phyloP scores from a whole-genome alignment of 2,888 invertebrate genomes.

The Mystacides longicornis region DNA sequence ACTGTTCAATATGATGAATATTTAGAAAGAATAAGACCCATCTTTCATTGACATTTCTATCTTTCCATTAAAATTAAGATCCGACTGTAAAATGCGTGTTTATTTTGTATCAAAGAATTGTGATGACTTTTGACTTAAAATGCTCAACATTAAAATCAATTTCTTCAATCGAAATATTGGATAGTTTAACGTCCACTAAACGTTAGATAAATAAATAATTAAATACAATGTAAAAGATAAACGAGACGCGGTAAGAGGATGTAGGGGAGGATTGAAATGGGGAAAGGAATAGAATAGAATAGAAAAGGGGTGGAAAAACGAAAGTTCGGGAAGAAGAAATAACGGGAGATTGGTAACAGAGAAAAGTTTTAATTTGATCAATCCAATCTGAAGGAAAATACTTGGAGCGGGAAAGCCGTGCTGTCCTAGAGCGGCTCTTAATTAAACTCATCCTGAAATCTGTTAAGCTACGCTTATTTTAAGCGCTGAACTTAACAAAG shows the following conservation, averaged over 20 bases:
- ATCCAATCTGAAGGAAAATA: constrained; percentile 16
- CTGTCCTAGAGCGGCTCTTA: constrained; percentile 10
- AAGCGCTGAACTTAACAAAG: too few species aligned
- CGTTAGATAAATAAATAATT: neutral
- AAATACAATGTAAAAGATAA: neutral
- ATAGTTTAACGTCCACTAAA: too few species aligned
- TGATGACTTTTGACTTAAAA: too few species aligned
- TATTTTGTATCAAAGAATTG: too few species aligned
- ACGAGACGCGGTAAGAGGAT: neutral
- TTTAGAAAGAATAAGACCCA: too few species aligned
- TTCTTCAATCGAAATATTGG: too few species aligned
- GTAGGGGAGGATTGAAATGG: neutral
- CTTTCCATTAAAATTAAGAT: too few species aligned
- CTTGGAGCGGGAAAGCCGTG: constrained; percentile 13
- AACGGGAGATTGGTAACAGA: constrained; percentile 20
- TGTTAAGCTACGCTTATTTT: neutral
- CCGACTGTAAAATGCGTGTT: too few species aligned
- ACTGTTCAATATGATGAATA: too few species aligned
- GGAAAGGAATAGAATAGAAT: neutral
- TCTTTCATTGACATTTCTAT: too few species aligned
- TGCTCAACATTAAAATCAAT: too few species aligned
- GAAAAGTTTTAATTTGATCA: constrained; percentile 21
- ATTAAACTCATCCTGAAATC: constrained; percentile 6
- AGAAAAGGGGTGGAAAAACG: neutral
- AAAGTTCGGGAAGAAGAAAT: constrained; percentile 9